Evolutionary conservation across 2,113 vertebrate genomes (phyloP).

Genomic region (Thalassoma bifasciatum): DNA sequence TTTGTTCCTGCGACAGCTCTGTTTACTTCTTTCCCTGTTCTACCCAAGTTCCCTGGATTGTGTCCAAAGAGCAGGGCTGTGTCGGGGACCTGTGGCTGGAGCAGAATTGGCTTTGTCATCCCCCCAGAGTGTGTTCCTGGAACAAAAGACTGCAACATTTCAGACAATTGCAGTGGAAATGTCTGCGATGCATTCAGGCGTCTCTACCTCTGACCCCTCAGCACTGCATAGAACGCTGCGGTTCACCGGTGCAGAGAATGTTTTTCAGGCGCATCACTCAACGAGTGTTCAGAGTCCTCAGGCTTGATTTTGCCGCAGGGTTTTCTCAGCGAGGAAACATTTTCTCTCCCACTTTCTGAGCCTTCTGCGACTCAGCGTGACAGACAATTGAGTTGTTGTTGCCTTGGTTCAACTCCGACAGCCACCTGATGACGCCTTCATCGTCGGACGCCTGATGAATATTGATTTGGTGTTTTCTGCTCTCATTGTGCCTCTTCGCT

Average conservation of each 20-base stretch:
- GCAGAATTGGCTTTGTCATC: slow-evolving; percentile 53
- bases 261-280: slow-evolving; percentile 62
- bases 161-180: slow-evolving; percentile 45
- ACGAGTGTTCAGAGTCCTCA: slow-evolving; percentile 39
- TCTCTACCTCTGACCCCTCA: slow-evolving; percentile 49
- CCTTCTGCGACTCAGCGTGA: slow-evolving; percentile 14
- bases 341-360: slow-evolving; percentile 7
- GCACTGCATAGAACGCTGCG: slow-evolving; percentile 9
- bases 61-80: slow-evolving; percentile 37
- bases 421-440: slow-evolving; percentile 49
- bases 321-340: slow-evolving; percentile 31
- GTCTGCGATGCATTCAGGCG: slow-evolving; percentile 41
- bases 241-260: slow-evolving; percentile 34
- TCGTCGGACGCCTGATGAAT: slow-evolving; percentile 39
- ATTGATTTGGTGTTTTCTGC: slow-evolving; percentile 35
- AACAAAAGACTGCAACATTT: slow-evolving; percentile 56
- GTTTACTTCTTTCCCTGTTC: slow-evolving; percentile 22
- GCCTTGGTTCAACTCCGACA: slow-evolving; percentile 30
- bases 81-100: slow-evolving; percentile 43
- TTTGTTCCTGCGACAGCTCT: slow-evolving; percentile 6
- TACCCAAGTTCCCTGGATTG: slow-evolving; percentile 34
- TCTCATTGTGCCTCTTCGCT: slow-evolving; percentile 10
- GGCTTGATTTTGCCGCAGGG: slow-evolving; percentile 57
- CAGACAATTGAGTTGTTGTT: slow-evolving; percentile 43
- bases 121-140: slow-evolving; percentile 24